phyloP scores from a whole-genome alignment of 2,888 invertebrate genomes.

The Ophion obscuratus region DNA sequence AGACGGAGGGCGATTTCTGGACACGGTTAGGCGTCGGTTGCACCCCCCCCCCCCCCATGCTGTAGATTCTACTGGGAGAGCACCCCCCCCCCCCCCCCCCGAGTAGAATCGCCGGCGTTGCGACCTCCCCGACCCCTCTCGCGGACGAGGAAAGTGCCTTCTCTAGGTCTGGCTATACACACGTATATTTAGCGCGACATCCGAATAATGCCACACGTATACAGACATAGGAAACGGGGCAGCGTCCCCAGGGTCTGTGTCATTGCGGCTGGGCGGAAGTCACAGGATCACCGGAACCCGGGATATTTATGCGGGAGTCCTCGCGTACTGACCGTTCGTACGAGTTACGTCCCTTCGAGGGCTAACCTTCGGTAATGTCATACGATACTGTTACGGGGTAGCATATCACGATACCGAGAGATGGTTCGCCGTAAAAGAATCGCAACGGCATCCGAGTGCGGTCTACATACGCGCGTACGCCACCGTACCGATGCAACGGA shows the following conservation, averaged over 20 bases:
- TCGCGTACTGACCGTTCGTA: slow-evolving; percentile 65
- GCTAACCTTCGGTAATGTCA: slow-evolving; percentile 31
- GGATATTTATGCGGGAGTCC: slow-evolving; percentile 83
- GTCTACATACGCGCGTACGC: neutral
- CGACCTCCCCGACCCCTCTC: slow-evolving; percentile 19
- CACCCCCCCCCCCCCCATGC: slow-evolving; percentile 1
- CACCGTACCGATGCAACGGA: slow-evolving; percentile 14
- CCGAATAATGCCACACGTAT: slow-evolving; percentile 2
- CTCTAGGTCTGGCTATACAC: neutral
- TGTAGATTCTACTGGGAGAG: slow-evolving; percentile 25
- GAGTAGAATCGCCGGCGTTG: slow-evolving; percentile 58
- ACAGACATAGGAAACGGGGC: slow-evolving; percentile 51
- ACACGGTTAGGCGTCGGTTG: slow-evolving; percentile 37
- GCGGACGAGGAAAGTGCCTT: slow-evolving; percentile 57
- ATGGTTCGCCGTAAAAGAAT: neutral
- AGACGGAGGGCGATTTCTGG: slow-evolving; percentile 39
- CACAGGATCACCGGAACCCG: slow-evolving; percentile 84
- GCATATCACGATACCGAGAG: neutral
- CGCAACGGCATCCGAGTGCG: too few relatives aligned
- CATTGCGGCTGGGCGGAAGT: slow-evolving; percentile 84
- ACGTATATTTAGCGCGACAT: neutral
- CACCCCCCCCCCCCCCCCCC: neutral
- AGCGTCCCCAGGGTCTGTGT: slow-evolving; percentile 80
- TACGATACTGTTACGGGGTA: too few relatives aligned
- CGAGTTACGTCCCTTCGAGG: slow-evolving; percentile 48